These are phyloP conservation scores for Brachyhypopomus gauderio DNA, from an alignment of 2,113 vertebrate genomes.

Conservation along the genomic window DNA sequence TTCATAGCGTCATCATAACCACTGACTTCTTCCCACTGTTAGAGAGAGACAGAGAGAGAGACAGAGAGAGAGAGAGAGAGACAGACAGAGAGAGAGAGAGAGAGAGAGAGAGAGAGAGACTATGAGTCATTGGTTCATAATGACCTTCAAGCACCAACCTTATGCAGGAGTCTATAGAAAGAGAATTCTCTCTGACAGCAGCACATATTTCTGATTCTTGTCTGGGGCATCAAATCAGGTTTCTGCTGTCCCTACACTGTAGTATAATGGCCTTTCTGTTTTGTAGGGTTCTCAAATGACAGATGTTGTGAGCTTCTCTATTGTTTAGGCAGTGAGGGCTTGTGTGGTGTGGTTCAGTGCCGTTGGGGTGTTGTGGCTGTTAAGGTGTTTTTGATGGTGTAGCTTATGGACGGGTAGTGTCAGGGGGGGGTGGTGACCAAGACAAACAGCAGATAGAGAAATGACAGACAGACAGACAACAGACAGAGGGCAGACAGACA, in stretches of 20 bases:
- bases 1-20: conserved; percentile 97
- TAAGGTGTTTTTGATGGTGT: too few relatives aligned
- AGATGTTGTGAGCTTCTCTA: too few relatives aligned
- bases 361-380: too few relatives aligned
- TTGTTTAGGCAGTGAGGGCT: too few relatives aligned
- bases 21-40: conserved; percentile 96
- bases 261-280: not conserved
- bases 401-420: too few relatives aligned
- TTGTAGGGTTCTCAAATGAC: too few relatives aligned
- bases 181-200: not conserved
- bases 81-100: not conserved
- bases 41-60: conserved; percentile 13
- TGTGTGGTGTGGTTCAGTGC: too few relatives aligned
- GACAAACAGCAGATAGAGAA: too few relatives aligned
- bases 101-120: not conserved
- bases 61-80: too few relatives aligned
- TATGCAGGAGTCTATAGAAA: conserved; percentile 12
- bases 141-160: conserved; percentile 1
- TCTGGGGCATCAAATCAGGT: conserved; percentile 22
- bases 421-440: too few relatives aligned
- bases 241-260: conserved; percentile 58
- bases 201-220: not conserved
- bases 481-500: too few relatives aligned
- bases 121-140: conserved; percentile 10
- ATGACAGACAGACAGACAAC: too few relatives aligned